A percentile compares a stretch with the other conserved stretches of the same genome.
Conservation (phyloP, 2,888 invertebrate genomes). For the Bursaphelenchus okinawaensis region DNA sequence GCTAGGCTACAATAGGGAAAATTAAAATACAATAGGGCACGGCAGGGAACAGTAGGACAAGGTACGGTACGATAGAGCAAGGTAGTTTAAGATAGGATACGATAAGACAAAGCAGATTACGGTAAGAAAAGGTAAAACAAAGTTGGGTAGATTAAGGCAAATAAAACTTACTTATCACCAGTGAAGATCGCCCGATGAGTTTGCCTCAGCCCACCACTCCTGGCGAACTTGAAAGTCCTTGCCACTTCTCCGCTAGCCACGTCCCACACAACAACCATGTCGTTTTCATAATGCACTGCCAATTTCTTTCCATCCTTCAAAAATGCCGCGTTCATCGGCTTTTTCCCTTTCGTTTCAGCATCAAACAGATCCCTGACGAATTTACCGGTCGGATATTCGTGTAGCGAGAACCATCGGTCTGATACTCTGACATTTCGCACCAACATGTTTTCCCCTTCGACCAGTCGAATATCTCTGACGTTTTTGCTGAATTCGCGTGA, state of each 20-base stretch:
- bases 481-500: background rate
- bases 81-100: no score
- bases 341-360: background rate
- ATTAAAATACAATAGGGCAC: no score
- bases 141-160: no score
- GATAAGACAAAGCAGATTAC: no score
- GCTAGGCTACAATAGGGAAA: no score
- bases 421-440: background rate
- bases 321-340: background rate
- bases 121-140: no score
- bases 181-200: background rate
- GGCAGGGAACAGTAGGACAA: no score
- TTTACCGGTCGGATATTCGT: background rate
- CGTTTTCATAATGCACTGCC: background rate
- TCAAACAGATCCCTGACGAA: background rate
- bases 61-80: no score
- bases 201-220: background rate
- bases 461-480: background rate
- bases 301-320: background rate
- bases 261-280: background rate
- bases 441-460: background rate
- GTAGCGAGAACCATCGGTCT: background rate
- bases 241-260: background rate
- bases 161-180: background rate
- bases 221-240: background rate